Percentiles rank a stretch among this genome's conserved stretches.
These are phyloP conservation scores for Graphium colonna DNA, from an alignment of 2,888 invertebrate species.

Conservation along the genomic window DNA sequence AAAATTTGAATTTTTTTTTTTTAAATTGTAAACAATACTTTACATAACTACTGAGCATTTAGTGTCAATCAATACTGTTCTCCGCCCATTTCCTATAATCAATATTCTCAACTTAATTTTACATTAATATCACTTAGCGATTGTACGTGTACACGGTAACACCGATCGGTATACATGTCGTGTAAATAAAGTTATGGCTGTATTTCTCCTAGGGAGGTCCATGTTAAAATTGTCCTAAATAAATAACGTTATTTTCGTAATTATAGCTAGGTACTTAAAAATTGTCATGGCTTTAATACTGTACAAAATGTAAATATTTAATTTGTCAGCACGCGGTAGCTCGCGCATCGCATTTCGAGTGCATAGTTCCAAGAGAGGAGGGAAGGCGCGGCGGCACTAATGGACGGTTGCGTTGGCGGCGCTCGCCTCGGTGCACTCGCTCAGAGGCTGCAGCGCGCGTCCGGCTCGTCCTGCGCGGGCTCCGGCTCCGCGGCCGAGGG, in stretches of 20 bases:
- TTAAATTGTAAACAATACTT: neutral
- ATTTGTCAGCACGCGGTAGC: slow-evolving; percentile 34
- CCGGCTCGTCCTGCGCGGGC: slow-evolving; percentile 48
- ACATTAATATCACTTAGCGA: slow-evolving; percentile 13
- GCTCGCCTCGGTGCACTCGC: no score
- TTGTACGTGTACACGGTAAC: slow-evolving; percentile 2
- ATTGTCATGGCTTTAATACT: slow-evolving; percentile 44
- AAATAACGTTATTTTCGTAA: slow-evolving; percentile 44
- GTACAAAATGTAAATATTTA: slow-evolving; percentile 44
- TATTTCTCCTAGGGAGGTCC: neutral
- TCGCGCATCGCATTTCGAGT: slow-evolving; percentile 2
- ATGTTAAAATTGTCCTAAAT: slow-evolving; percentile 22
- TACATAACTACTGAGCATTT: slow-evolving; percentile 9
- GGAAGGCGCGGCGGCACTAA: slow-evolving; percentile 27
- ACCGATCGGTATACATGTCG: slow-evolving; percentile 9
- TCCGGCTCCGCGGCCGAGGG: slow-evolving; percentile 66
- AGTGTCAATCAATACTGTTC: neutral
- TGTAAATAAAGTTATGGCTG: slow-evolving; percentile 5
- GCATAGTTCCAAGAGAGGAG: neutral
- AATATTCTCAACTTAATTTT: slow-evolving; percentile 5
- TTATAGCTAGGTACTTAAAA: slow-evolving; percentile 35
- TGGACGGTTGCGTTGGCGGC: slow-evolving; percentile 45
- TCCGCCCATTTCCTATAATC: slow-evolving; percentile 1
- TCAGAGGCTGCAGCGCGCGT: slow-evolving; percentile 38
- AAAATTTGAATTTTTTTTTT: no score